phyloP scores from a whole-genome alignment of 1,140 invertebrate genomes.

The Nylanderia fulva region DNA sequence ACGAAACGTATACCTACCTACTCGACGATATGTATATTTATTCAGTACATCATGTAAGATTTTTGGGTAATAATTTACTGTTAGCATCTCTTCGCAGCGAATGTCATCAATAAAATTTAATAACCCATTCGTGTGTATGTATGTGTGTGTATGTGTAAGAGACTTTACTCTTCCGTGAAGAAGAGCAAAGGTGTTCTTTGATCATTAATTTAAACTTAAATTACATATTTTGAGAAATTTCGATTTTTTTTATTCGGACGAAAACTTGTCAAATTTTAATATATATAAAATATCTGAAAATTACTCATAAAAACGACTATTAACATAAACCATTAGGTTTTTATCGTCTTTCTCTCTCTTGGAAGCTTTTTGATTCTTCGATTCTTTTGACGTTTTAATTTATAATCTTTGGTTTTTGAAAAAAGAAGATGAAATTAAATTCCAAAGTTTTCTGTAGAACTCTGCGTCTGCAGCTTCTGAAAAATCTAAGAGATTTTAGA shows the following conservation, averaged over 20 bases:
- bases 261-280: conserved; percentile 45
- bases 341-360: conserved; percentile 4
- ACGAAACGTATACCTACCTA: conserved; percentile 74
- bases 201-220: background rate
- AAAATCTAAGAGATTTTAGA: background rate
- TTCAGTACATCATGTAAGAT: conserved; percentile 82
- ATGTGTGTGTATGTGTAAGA: conserved; percentile 41
- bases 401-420: background rate
- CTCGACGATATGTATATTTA: conserved; percentile 82
- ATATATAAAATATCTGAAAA: conserved; percentile 52
- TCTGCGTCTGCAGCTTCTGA: background rate
- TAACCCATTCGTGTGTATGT: conserved; percentile 75
- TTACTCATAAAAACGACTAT: conserved; percentile 28
- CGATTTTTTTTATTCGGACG: background rate
- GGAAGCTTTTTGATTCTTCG: too few relatives aligned
- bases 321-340: conserved; percentile 8
- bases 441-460: conserved; percentile 13
- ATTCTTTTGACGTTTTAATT: conserved; percentile 15
- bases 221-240: background rate
- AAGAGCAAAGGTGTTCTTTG: too few relatives aligned
- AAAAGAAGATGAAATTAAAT: background rate
- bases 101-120: conserved; percentile 83
- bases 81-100: conserved; percentile 82
- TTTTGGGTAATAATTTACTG: conserved; percentile 84
- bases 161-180: conserved; percentile 71